Evolutionary conservation across 2,797 vertebrate genomes (phyloP), one percentile per base, ranked within the genome.

Genomic region (Epinephelus awoara): DNA sequence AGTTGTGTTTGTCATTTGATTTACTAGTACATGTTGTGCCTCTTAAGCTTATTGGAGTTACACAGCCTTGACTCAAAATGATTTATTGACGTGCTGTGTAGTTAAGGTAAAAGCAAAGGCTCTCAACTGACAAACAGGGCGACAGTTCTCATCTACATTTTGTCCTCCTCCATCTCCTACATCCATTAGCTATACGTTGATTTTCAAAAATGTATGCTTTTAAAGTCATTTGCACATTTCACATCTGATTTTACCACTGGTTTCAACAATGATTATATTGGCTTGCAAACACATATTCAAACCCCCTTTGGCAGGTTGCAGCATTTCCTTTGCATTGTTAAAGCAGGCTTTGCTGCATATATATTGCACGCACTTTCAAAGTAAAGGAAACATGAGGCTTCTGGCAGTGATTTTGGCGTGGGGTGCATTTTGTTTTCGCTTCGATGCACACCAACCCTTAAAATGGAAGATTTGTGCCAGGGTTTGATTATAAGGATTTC

Each of bases 1-100:
- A 86, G 90, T 93, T 93, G 92, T 92, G 90, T 95, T 95, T 93
- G 93, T 91, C 92, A 92, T 95, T 95, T 96, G 95, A 96, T 95
- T 95, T 95, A 94, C 83, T 91, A 87, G 90, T 89, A 91, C 92
- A 87, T 93, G 93, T 94, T 91, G 94, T 92, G 91, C 94, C 95
- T 94, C 92, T 96, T 95, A 95, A 94, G 93, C 92, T 94, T 94
- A 95, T 95, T 95, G 93, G 88, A 92, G 88, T 86, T 83, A 83
- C 86, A 91, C 90, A 91, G 90, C 91, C 90, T 91, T 93, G 93
- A 91, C 91, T 92, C 85, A 58, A 82, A 70, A 62, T 85, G 86
- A 96, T 94, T 92, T 95, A 95, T 91, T 85, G 88, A 87, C 80
- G 74, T 40, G 85, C 91, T 93, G 91, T 92, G 93, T 91, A 90